A percentile compares a stretch with the other conserved stretches of the same genome.
Evolutionary conservation across 2,797 vertebrate species (phyloP).

Genomic region (Gymnothorax reevesii): DNA sequence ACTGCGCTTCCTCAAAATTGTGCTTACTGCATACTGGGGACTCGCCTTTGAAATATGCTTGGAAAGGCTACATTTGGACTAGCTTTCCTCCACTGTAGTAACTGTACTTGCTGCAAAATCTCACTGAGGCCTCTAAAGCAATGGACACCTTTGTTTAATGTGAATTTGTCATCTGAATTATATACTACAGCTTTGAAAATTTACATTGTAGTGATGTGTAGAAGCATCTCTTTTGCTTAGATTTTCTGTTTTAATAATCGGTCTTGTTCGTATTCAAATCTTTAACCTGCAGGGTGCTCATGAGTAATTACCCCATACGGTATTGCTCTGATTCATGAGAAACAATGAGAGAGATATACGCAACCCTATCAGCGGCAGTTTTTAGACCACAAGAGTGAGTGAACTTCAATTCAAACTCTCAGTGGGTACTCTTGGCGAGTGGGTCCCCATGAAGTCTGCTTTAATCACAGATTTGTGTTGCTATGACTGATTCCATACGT

Average conservation of each 20-base stretch:
- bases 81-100: neutral
- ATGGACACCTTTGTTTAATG: neutral
- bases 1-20: neutral
- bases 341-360: neutral
- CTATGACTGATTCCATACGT: constrained; percentile 2
- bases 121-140: neutral
- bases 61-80: neutral
- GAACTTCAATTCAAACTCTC: neutral
- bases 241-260: neutral
- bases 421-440: neutral
- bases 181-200: neutral
- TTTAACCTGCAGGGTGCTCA: neutral
- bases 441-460: neutral
- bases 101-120: neutral
- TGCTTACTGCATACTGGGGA: neutral
- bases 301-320: neutral
- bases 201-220: neutral
- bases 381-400: neutral
- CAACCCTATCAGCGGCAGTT: neutral
- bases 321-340: neutral
- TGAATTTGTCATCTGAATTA: neutral
- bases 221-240: neutral
- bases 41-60: neutral
- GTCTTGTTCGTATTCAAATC: neutral
- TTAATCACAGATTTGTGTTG: neutral